Conservation (phyloP, 2,113 vertebrate species). For the Lampris incognitus region DNA sequence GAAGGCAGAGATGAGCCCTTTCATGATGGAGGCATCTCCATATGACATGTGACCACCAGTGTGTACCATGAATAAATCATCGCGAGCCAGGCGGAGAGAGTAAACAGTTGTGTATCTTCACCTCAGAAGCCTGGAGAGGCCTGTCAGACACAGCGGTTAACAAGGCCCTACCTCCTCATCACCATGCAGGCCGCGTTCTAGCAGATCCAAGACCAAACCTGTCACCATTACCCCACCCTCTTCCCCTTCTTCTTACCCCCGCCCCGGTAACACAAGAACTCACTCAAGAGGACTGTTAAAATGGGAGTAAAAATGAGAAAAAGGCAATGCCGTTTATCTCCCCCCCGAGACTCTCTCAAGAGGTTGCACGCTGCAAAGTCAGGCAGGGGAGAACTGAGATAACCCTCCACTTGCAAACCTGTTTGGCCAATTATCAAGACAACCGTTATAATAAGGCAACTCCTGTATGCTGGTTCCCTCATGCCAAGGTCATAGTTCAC, state of each 20-base stretch:
- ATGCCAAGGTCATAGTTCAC: no score
- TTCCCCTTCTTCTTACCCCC: neutral
- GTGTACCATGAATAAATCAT: constrained; percentile 83
- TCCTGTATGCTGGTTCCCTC: neutral
- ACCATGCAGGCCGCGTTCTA: constrained; percentile 62
- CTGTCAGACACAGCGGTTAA: constrained; percentile 77
- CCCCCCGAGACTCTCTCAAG: constrained; percentile 42
- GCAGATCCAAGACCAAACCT: constrained; percentile 69
- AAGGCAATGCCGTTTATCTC: constrained; percentile 44
- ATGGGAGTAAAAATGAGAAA: constrained; percentile 48
- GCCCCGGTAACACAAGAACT: constrained; percentile 40
- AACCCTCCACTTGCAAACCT: constrained; percentile 56
- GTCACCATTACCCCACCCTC: constrained; percentile 55
- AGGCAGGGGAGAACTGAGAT: constrained; percentile 51
- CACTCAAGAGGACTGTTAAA: constrained; percentile 51
- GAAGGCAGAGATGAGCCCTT: constrained; percentile 64
- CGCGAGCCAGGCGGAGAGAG: constrained; percentile 61
- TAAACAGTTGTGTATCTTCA: constrained; percentile 77
- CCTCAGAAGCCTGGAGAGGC: constrained; percentile 72
- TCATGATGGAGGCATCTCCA: constrained; percentile 73
- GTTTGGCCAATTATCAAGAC: constrained; percentile 40
- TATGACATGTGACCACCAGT: constrained; percentile 77
- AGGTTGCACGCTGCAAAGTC: constrained; percentile 58
- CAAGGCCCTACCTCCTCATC: constrained; percentile 70
- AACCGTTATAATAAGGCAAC: constrained; percentile 33